Evolutionary conservation across 2,113 vertebrate species (phyloP).

Genomic region (Acinonyx jubatus): DNA sequence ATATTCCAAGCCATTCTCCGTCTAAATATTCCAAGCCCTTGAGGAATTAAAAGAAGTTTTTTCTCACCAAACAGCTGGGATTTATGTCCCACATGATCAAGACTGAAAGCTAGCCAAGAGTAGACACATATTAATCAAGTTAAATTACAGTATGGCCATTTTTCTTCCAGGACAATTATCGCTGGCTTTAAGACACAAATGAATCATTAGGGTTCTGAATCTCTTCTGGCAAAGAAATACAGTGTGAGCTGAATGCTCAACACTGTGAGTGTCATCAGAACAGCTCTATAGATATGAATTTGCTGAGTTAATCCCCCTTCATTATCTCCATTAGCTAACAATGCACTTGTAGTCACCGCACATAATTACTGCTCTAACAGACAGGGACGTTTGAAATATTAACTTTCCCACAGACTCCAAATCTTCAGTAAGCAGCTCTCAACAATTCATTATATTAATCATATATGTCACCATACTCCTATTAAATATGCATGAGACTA

Average conservation of each 20-base stretch:
- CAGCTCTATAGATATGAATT: background rate
- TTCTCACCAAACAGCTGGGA: background rate
- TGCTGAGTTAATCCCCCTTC: constrained; percentile 33
- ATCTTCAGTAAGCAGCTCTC: constrained; percentile 67
- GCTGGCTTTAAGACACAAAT: constrained; percentile 48
- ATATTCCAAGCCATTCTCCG: background rate
- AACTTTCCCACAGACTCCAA: constrained; percentile 47
- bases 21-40: background rate
- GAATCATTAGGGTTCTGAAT: constrained; percentile 31
- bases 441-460: constrained; percentile 77
- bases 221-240: constrained; percentile 30
- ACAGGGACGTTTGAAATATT: constrained; percentile 64
- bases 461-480: constrained; percentile 49
- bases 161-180: constrained; percentile 7
- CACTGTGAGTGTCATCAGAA: background rate
- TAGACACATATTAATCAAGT: background rate
- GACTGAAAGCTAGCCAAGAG: background rate
- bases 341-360: background rate
- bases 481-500: constrained; percentile 62
- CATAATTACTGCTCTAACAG: constrained; percentile 71
- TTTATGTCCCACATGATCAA: background rate
- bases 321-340: background rate
- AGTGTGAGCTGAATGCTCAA: background rate
- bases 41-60: background rate
- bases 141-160: background rate